Evolutionary conservation across 2,113 vertebrate species (phyloP).

Genomic region (Sinocyclocheilus anshuiensis): DNA sequence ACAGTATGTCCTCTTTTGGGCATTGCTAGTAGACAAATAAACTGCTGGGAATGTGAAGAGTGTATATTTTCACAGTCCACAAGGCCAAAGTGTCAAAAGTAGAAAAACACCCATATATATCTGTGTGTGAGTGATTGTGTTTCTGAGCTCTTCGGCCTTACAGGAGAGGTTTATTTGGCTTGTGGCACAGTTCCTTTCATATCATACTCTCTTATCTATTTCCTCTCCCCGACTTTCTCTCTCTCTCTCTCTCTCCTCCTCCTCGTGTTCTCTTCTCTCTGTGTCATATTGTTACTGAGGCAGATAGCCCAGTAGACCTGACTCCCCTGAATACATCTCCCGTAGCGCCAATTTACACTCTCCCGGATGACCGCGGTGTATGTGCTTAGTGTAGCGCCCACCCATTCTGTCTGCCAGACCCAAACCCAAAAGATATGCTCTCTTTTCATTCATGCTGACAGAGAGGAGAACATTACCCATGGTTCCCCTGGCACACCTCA

Average conservation of each 20-base stretch:
- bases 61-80: not conserved
- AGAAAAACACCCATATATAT: not conserved
- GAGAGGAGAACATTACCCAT: constrained; percentile 30
- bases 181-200: constrained; percentile 9
- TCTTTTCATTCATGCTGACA: constrained; percentile 1
- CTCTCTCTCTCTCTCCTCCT: not conserved
- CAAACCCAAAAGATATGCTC: constrained; percentile 2
- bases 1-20: not conserved
- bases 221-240: not conserved
- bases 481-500: constrained; percentile 13
- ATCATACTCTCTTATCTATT: constrained; percentile 1
- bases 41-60: not conserved
- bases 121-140: not conserved
- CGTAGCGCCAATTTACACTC: constrained; percentile 55
- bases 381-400: constrained; percentile 35
- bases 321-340: constrained; percentile 47
- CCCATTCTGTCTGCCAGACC: constrained; percentile 29
- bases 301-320: constrained; percentile 40
- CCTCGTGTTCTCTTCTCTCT: constrained; percentile 7
- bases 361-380: constrained; percentile 16
- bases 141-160: constrained; percentile 13
- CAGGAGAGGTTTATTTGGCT: constrained; percentile 24
- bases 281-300: constrained; percentile 50
- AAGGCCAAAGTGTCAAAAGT: constrained; percentile 3
- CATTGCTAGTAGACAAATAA: not conserved